Evolutionary conservation across 1,140 invertebrate species (phyloP), one percentile per base, ranked within the genome.

Genomic region (Lerema accius): DNA sequence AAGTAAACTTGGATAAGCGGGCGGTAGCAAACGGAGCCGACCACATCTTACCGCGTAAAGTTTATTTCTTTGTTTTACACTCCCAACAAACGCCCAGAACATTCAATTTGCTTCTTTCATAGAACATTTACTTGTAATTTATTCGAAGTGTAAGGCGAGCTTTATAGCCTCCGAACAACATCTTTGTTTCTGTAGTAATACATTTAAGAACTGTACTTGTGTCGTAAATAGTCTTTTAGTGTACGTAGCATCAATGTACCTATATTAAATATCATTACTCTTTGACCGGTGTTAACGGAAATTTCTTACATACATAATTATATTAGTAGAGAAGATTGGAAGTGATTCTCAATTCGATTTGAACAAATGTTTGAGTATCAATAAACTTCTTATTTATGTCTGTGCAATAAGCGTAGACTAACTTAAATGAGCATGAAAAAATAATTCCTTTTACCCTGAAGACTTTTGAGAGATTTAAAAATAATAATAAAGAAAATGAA

Each of bases 31-130:
- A 45, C 6, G 51, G 58, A 53, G 55, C 55, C 51, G 56, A 48
- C 37, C 60, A 23, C 51, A 59, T 39, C 63, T 65, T 46, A 46
- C 28, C 37, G 51, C 48, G 55, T 23, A 63, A 59, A 42, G 37
- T 65, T 62, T 65, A 65, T 53, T 61, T 65, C 55, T 65, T 42
- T 59, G 40, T 59, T 65, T 60, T 48, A 55, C 45, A 51, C 49
- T 60, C 58, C 63, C 48, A 60, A 43, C 58, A 23, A 59, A 65
- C 63, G 55, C 43, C 56, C 55, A 45, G 51, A 64, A 61, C 48
- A 65, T 66, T 66, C 39, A 66, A 66, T 66, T 66, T 61, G 55
- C 28, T 55, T 43, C 51, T 15, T 66, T 66, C 56, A 19, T 40
- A 32, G 64, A 66, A 61, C 32, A 55, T 61, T 66, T 66, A 45